These are phyloP conservation scores for Lithophane socia DNA, from an alignment of 2,888 invertebrate genomes.

Conservation along the genomic window DNA sequence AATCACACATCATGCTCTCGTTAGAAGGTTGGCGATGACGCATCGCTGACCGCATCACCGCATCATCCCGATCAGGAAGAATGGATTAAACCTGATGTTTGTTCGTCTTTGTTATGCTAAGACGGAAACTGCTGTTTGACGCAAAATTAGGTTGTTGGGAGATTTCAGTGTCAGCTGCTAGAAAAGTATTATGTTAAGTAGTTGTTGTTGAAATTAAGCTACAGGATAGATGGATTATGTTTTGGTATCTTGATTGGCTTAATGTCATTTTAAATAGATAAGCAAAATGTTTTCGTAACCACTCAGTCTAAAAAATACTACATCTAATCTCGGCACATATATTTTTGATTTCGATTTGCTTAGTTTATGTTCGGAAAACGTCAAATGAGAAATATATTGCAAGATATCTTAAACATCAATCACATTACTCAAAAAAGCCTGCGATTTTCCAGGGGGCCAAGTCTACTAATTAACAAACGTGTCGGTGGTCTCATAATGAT, in stretches of 20 bases:
- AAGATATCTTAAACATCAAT: background rate
- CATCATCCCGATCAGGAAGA: constrained; percentile 82
- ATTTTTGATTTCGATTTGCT: background rate
- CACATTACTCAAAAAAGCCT: background rate
- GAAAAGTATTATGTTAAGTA: constrained; percentile 44
- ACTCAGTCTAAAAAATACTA: background rate
- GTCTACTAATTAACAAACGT: too few relatives aligned
- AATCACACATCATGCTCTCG: constrained; percentile 63
- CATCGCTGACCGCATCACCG: constrained; percentile 81
- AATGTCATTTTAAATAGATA: background rate
- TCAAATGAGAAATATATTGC: background rate
- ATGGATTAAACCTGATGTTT: constrained; percentile 75
- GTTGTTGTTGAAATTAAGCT: constrained; percentile 34
- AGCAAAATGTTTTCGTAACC: background rate
- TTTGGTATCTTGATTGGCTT: constrained; percentile 18
- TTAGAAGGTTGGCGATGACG: constrained; percentile 71
- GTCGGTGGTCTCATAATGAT: too few relatives aligned
- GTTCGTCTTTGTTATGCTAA: constrained; percentile 64
- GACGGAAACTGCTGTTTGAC: constrained; percentile 63
- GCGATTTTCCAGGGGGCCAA: background rate
- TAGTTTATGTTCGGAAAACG: background rate
- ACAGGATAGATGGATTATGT: constrained; percentile 22
- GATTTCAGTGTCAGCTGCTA: constrained; percentile 50
- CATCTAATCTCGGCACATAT: background rate
- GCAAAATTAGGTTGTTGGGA: constrained; percentile 61